Evolutionary conservation across 2,888 invertebrate species (phyloP).

Genomic region (Mythimna vitellina): DNA sequence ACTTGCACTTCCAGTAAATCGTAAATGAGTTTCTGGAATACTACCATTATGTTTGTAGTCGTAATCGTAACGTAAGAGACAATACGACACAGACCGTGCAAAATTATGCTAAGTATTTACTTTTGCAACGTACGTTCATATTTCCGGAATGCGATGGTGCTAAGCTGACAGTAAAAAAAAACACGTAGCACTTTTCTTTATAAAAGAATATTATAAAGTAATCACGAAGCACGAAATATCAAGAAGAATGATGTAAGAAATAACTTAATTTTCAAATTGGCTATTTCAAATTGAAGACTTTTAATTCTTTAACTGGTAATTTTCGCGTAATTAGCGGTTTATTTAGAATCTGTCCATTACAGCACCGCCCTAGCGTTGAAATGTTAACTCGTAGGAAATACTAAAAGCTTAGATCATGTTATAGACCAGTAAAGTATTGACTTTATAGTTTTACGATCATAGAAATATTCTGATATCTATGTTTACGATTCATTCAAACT

Average conservation of each 20-base stretch:
- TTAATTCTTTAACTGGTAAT: not conserved
- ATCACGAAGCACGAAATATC: not conserved
- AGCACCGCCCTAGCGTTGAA: not conserved
- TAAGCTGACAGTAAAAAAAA: not conserved
- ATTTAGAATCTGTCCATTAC: not conserved
- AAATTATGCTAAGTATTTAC: constrained; percentile 11
- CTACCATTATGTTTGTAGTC: constrained; percentile 13
- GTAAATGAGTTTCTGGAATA: constrained; percentile 49
- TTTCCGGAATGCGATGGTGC: constrained; percentile 2
- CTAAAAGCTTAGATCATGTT: not conserved
- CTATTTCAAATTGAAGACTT: not conserved
- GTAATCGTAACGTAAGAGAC: constrained; percentile 3
- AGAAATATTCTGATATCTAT: no score
- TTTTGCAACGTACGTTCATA: not conserved
- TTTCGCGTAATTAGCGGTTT: constrained; percentile 27
- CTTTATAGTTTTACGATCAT: no score
- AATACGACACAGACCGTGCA: constrained; percentile 9
- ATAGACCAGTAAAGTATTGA: not conserved
- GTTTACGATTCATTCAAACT: constrained; percentile 4
- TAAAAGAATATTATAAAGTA: not conserved
- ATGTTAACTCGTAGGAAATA: not conserved
- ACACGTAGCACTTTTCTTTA: no score
- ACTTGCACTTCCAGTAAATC: constrained; percentile 34
- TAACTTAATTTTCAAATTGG: not conserved
- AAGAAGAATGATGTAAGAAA: constrained; percentile 1